phyloP scores from a whole-genome alignment of 2,888 invertebrate species.

The Leptothorax acervorum region DNA sequence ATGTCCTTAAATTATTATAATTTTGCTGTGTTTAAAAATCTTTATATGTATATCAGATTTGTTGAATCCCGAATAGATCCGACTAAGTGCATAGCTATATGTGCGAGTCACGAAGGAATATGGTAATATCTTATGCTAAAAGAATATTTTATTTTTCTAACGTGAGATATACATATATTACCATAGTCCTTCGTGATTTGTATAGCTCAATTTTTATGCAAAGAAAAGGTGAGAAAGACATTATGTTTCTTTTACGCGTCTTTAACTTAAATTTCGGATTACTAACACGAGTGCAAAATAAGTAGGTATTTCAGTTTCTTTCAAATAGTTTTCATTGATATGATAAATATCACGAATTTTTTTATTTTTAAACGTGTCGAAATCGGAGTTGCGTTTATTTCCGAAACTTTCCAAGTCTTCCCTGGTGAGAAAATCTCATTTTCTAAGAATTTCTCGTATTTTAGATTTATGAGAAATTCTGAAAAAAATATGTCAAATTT shows the following conservation, averaged over 20 bases:
- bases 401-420: too few relatives aligned
- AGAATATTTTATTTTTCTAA: conserved; percentile 1
- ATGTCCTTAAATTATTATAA: background rate
- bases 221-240: background rate
- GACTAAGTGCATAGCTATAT: background rate
- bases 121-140: background rate
- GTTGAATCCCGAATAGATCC: background rate
- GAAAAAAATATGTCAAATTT: too few relatives aligned
- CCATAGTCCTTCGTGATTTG: background rate
- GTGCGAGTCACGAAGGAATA: background rate
- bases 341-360: too few relatives aligned
- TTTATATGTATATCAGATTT: background rate
- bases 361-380: too few relatives aligned
- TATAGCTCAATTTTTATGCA: background rate
- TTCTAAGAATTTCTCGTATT: too few relatives aligned
- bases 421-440: too few relatives aligned
- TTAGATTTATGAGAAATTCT: too few relatives aligned
- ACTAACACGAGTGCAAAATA: background rate
- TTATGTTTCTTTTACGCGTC: background rate
- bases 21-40: background rate
- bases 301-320: too few relatives aligned
- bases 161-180: background rate
- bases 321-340: too few relatives aligned
- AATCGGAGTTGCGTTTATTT: too few relatives aligned
- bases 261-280: background rate